These are phyloP conservation scores for Andrena haemorrhoa DNA, from an alignment of 2,888 invertebrate genomes.

Conservation along the genomic window DNA sequence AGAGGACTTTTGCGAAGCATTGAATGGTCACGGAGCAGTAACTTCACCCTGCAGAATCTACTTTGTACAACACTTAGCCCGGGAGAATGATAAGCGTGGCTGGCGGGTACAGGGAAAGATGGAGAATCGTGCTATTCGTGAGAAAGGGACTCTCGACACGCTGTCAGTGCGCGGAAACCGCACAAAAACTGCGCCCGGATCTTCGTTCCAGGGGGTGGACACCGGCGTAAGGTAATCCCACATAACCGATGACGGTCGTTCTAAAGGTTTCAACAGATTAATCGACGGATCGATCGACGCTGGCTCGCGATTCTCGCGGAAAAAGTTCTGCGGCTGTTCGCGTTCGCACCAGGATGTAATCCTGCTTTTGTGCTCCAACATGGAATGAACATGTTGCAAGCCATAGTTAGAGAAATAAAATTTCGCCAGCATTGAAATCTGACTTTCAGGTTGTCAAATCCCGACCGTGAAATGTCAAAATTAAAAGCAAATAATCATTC, in stretches of 20 bases:
- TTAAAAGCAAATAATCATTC: constrained; percentile 13
- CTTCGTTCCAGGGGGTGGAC: constrained; percentile 51
- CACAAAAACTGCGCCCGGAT: constrained; percentile 72
- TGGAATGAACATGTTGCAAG: background rate
- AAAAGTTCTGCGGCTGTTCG: constrained; percentile 7
- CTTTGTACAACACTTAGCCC: background rate
- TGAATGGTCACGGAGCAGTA: background rate
- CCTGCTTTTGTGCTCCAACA: background rate
- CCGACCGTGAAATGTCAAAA: background rate
- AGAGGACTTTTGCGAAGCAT: background rate
- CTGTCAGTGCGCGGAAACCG: constrained; percentile 76
- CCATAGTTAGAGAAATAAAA: background rate
- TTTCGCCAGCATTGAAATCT: background rate
- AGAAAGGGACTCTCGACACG: constrained; percentile 60
- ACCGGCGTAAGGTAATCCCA: constrained; percentile 81
- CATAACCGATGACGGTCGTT: constrained; percentile 82
- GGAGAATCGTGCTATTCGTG: background rate
- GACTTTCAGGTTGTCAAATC: no score
- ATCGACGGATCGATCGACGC: constrained; percentile 78
- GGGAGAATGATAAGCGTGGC: background rate
- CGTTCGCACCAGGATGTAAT: background rate
- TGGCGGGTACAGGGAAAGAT: background rate
- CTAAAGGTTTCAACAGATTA: constrained; percentile 83
- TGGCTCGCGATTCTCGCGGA: constrained; percentile 15
- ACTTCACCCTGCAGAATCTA: background rate